Percentiles rank a stretch among this genome's conserved stretches.
These are phyloP conservation scores for Cheilosia soror DNA, from an alignment of 2,888 invertebrate species.

Conservation along the genomic window DNA sequence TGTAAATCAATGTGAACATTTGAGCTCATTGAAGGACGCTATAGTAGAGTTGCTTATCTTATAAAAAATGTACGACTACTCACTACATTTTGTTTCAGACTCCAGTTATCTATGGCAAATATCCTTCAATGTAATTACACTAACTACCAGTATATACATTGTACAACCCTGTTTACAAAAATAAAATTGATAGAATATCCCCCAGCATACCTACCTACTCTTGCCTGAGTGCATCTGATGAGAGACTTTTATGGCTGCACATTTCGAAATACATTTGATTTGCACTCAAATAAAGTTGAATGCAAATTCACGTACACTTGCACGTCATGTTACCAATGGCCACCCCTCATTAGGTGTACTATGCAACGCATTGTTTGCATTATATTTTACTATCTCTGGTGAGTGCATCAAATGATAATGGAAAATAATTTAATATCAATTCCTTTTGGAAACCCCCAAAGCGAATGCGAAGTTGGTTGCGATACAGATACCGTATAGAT, in stretches of 20 bases:
- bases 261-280: constrained; percentile 69
- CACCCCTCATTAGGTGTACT: constrained; percentile 61
- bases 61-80: too few species aligned
- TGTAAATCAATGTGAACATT: too few species aligned
- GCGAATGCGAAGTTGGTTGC: not conserved
- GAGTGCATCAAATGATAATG: constrained; percentile 75
- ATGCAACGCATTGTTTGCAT: constrained; percentile 71
- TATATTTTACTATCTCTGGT: constrained; percentile 67
- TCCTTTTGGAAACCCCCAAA: constrained; percentile 46
- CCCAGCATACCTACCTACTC: not conserved
- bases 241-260: constrained; percentile 67
- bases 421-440: constrained; percentile 76
- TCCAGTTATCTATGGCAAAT: too few species aligned
- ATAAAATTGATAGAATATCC: constrained; percentile 20
- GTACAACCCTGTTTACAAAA: not conserved
- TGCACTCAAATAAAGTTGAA: constrained; percentile 70
- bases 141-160: not conserved
- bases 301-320: constrained; percentile 62
- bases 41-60: too few species aligned
- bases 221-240: not conserved
- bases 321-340: constrained; percentile 20
- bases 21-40: too few species aligned
- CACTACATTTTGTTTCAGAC: too few species aligned
- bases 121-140: not conserved
- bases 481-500: not conserved